Evolutionary conservation across 2,797 vertebrate genomes (phyloP).

Genomic region (Cirrhinus molitorella): DNA sequence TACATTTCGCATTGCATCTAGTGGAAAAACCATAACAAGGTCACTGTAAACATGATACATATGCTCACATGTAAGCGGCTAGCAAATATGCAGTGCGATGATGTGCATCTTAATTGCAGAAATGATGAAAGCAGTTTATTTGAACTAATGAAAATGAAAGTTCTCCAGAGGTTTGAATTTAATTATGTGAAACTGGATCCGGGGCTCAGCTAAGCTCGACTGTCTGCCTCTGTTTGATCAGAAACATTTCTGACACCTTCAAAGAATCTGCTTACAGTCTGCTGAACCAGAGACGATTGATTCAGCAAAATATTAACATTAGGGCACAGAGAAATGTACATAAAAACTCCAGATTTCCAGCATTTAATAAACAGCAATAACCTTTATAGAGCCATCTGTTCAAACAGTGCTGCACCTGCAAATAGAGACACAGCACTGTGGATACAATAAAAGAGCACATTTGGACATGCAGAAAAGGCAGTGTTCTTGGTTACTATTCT

Average conservation of each 20-base stretch:
- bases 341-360: slow-evolving; percentile 26
- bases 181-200: slow-evolving; percentile 27
- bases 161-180: slow-evolving; percentile 36
- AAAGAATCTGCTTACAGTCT: slow-evolving; percentile 15
- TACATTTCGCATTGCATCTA: not conserved
- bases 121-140: slow-evolving; percentile 26
- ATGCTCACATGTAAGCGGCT: not conserved
- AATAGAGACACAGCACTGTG: slow-evolving; percentile 2
- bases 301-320: slow-evolving; percentile 41
- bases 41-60: slow-evolving; percentile 6
- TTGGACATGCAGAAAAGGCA: slow-evolving; percentile 6
- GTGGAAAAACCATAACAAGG: not conserved
- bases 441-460: slow-evolving; percentile 7
- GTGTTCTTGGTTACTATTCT: not conserved
- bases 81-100: not conserved
- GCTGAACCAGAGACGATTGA: slow-evolving; percentile 12
- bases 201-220: slow-evolving; percentile 4
- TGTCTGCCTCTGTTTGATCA: slow-evolving; percentile 31
- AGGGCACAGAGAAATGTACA: slow-evolving; percentile 15
- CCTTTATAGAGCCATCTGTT: slow-evolving; percentile 43
- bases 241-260: slow-evolving; percentile 37
- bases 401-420: slow-evolving; percentile 28
- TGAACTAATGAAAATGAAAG: slow-evolving; percentile 20
- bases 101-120: slow-evolving; percentile 11
- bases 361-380: slow-evolving; percentile 48